Evolutionary conservation across 1,140 invertebrate genomes (phyloP).

Genomic region (Eupristina koningsbergeri): DNA sequence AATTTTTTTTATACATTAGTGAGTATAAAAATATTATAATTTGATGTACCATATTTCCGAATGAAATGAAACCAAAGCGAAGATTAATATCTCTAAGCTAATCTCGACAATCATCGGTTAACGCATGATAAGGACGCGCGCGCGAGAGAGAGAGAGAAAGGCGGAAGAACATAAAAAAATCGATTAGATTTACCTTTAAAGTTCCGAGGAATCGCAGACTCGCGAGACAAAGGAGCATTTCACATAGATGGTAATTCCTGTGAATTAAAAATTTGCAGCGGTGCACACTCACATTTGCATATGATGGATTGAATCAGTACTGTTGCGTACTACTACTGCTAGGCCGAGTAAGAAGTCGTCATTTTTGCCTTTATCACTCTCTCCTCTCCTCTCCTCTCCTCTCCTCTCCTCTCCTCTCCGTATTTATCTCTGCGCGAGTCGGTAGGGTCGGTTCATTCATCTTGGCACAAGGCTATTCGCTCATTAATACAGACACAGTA

Average conservation of each 20-base stretch:
- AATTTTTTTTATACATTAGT: no score
- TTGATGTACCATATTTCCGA: no score
- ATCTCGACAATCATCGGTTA: neutral
- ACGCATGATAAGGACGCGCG: neutral
- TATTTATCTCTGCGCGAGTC: neutral
- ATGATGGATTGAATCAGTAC: constrained; percentile 15
- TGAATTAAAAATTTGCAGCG: no score
- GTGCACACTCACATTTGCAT: constrained; percentile 43
- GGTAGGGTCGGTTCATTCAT: constrained; percentile 22
- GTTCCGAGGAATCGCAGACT: no score
- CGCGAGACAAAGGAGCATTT: no score
- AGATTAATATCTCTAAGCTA: neutral
- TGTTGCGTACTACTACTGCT: constrained; percentile 47
- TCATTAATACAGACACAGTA: constrained; percentile 18
- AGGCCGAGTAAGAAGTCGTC: constrained; percentile 46
- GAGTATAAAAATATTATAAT: no score
- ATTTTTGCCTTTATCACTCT: constrained; percentile 10
- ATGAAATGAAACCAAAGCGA: no score
- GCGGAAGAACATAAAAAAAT: neutral
- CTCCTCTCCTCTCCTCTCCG: neutral
- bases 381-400: neutral
- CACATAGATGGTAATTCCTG: no score
- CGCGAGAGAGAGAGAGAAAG: constrained; percentile 1
- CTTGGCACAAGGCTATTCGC: neutral
- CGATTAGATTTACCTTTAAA: no score